Evolutionary conservation across 2,797 vertebrate genomes (phyloP), one percentile per base, ranked within the genome.

Genomic region (Xyrichtys novacula): DNA sequence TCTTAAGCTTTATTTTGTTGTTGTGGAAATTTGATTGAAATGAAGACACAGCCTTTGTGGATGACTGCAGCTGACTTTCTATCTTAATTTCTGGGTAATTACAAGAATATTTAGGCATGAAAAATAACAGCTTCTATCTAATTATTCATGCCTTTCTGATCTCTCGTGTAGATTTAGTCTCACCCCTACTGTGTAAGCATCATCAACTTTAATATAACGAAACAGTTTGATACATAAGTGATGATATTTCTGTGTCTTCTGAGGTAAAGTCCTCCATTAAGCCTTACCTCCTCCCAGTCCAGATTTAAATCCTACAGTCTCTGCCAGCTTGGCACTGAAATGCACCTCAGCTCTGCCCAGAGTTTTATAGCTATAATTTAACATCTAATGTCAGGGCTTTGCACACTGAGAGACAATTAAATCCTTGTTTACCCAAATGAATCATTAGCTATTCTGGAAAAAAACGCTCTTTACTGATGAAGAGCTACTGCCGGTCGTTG

Each of bases 281-380:
- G 15, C 42, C 71, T 68, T 57, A 78, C 81, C 70, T 81, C 73
- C 8, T 20, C 64, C 50, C 53, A 50, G 55, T 22, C 26, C 71
- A 53, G 57, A 40, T 58, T 67, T 63, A 34, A 53, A 74, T 81
- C 78, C 55, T 74, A 74, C 73, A 73, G 54, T 69, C 76, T 19
- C 0, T 52, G 71, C 84, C 83, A 80, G 71, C 80, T 84, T 82
- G 78, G 78, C 79, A 68, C 52, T 59, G 65, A 74, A 57, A 31
- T 42, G 54, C 54, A 61, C 52, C 42, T 70, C 56, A 47, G 25
- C 49, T 71, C 52, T 76, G 71, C 62, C 72, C 70, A 50, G 65
- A 75, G 74, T 85, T 88, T 87, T 87, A 87, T 59, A 61, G 85
- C 76, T 59, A 63, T 79, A 76, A 86, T 90, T 88, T 88, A 84